These are phyloP conservation scores for Zaprionus lachaisei DNA, from an alignment of 1,140 invertebrate species.

Conservation along the genomic window DNA sequence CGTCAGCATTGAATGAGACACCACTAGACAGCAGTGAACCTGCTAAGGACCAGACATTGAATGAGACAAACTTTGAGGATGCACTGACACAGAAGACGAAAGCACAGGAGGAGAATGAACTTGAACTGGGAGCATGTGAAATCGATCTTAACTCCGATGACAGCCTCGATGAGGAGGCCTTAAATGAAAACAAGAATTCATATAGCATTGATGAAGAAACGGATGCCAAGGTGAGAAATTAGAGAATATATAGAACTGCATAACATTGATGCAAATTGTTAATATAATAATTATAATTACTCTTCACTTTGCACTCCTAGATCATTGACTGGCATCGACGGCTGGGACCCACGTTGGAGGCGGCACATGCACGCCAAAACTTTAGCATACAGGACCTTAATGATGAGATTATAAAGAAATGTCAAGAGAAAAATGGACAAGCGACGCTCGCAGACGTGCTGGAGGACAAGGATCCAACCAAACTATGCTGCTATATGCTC, in stretches of 20 bases:
- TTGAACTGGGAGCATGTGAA: slow-evolving; percentile 2
- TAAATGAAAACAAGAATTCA: neutral
- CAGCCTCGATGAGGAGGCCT: neutral
- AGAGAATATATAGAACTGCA: neutral
- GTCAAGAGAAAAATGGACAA: slow-evolving; percentile 32
- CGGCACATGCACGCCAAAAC: slow-evolving; percentile 73
- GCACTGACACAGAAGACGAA: neutral
- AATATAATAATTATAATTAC: neutral
- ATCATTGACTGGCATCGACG: slow-evolving; percentile 71
- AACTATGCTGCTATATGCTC: slow-evolving; percentile 71
- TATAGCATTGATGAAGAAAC: slow-evolving; percentile 38
- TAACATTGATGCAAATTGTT: neutral
- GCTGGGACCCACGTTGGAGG: slow-evolving; percentile 64
- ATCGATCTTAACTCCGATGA: neutral
- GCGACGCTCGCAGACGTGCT: slow-evolving; percentile 64
- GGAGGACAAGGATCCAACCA: slow-evolving; percentile 57
- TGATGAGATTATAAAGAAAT: slow-evolving; percentile 67
- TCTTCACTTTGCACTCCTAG: slow-evolving; percentile 29
- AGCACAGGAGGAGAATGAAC: neutral
- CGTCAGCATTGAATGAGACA: neutral
- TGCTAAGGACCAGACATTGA: neutral
- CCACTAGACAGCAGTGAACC: neutral
- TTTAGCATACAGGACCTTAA: slow-evolving; percentile 72
- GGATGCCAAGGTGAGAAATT: slow-evolving; percentile 27
- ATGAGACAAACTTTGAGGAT: neutral